These are phyloP conservation scores for Micrasema longulum DNA, from an alignment of 1,140 invertebrate genomes.

Conservation along the genomic window DNA sequence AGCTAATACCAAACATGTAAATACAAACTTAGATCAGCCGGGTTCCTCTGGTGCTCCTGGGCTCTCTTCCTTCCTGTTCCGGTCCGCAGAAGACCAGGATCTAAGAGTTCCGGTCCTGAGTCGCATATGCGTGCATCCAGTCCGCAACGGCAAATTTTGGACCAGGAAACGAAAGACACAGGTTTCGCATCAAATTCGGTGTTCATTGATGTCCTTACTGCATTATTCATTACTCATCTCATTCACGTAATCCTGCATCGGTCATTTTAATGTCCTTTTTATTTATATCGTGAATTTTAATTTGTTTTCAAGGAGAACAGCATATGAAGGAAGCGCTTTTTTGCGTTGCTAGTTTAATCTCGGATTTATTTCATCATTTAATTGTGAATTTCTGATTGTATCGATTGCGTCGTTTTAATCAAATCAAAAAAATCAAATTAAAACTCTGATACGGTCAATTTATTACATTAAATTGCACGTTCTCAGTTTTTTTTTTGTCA, in stretches of 20 bases:
- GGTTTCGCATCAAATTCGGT: constrained; percentile 13
- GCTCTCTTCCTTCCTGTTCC: not conserved
- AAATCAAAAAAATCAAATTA: too few relatives aligned
- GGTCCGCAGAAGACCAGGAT: too few relatives aligned
- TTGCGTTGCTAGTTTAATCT: constrained; percentile 18
- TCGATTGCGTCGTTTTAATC: too few relatives aligned
- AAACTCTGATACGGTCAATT: too few relatives aligned
- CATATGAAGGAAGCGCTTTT: constrained; percentile 21
- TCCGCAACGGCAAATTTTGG: not conserved
- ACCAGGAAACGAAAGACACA: constrained; percentile 3
- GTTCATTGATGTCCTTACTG: constrained; percentile 27
- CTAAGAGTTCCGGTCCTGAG: constrained; percentile 2
- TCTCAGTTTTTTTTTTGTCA: not conserved
- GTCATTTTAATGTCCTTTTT: constrained; percentile 37
- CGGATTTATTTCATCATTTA: not conserved
- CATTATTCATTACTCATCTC: constrained; percentile 27
- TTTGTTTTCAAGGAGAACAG: constrained; percentile 21
- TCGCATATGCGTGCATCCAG: constrained; percentile 20
- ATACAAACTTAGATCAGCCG: constrained; percentile 19
- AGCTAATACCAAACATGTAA: constrained; percentile 19
- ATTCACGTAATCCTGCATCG: constrained; percentile 34
- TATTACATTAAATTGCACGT: not conserved
- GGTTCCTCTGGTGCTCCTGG: not conserved
- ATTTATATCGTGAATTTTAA: constrained; percentile 22
- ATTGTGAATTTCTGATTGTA: too few relatives aligned